phyloP scores from a whole-genome alignment of 1,140 invertebrate genomes.

The Leptopilina boulardi region DNA sequence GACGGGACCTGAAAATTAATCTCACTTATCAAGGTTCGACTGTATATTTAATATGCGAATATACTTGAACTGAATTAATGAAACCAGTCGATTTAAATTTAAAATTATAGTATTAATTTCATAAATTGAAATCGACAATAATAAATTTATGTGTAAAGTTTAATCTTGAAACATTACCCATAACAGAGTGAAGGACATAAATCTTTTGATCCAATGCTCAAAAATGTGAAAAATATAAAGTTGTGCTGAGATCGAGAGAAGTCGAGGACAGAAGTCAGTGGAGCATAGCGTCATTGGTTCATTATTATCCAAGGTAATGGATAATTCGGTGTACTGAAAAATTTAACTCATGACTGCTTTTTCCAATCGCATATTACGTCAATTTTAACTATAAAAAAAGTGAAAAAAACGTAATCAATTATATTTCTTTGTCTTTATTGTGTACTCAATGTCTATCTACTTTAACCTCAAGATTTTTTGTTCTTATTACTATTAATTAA shows the following conservation, averaged over 20 bases:
- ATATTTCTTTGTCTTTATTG: background rate
- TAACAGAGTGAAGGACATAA: background rate
- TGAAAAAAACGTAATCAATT: background rate
- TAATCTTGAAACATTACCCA: too few relatives aligned
- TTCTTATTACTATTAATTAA: too few relatives aligned
- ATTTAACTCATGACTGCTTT: background rate
- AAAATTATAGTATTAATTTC: too few relatives aligned
- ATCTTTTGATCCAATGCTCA: background rate
- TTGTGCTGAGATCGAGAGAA: background rate
- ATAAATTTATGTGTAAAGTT: too few relatives aligned
- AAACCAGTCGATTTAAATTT: too few relatives aligned
- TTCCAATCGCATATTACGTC: background rate
- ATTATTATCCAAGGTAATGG: slow-evolving; percentile 16
- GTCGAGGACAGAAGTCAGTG: slow-evolving; percentile 11
- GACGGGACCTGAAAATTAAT: too few relatives aligned
- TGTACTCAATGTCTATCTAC: too few relatives aligned
- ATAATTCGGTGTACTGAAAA: slow-evolving; percentile 10
- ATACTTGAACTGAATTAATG: background rate
- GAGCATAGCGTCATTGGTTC: slow-evolving; percentile 10
- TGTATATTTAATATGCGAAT: too few relatives aligned
- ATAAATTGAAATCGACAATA: too few relatives aligned
- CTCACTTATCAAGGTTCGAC: too few relatives aligned
- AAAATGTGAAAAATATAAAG: background rate
- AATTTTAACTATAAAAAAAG: background rate
- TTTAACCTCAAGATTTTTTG: too few relatives aligned